phyloP scores from a whole-genome alignment of 2,113 vertebrate genomes.

The Syrrhaptes paradoxus region DNA sequence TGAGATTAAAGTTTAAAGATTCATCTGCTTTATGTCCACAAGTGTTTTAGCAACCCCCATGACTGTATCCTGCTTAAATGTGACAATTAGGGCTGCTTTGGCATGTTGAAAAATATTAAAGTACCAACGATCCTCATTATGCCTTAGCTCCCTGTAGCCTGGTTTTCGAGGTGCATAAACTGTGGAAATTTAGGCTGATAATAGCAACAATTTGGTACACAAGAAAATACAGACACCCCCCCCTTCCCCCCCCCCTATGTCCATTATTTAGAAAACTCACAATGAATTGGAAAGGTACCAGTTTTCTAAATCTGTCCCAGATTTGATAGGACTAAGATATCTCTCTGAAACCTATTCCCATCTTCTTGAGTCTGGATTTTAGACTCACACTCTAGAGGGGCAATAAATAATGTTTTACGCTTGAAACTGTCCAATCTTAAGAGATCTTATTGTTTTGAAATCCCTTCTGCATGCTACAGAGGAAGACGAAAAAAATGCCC shows the following conservation, averaged over 20 bases:
- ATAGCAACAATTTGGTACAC: no score
- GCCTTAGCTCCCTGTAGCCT: constrained; percentile 25
- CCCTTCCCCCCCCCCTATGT: background rate
- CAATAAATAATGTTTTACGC: background rate
- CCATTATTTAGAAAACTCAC: background rate
- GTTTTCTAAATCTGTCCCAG: background rate
- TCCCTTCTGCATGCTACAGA: background rate
- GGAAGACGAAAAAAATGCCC: background rate
- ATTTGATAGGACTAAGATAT: background rate
- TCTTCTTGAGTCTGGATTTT: background rate
- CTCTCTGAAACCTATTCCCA: background rate
- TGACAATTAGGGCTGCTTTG: constrained; percentile 61
- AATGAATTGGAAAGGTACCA: background rate
- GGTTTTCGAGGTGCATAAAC: constrained; percentile 48
- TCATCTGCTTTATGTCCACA: constrained; percentile 69
- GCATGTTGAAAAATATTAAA: constrained; percentile 62
- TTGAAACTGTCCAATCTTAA: background rate
- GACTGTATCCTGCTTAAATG: constrained; percentile 45
- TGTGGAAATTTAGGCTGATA: constrained; percentile 56
- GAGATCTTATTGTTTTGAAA: background rate
- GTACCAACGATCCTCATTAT: constrained; percentile 40
- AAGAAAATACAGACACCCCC: no score
- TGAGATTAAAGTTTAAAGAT: constrained; percentile 73
- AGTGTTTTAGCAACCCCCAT: constrained; percentile 56
- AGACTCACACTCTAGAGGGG: background rate